phyloP scores from a whole-genome alignment of 2,797 vertebrate genomes.

The Poeciliopsis gracilis region DNA sequence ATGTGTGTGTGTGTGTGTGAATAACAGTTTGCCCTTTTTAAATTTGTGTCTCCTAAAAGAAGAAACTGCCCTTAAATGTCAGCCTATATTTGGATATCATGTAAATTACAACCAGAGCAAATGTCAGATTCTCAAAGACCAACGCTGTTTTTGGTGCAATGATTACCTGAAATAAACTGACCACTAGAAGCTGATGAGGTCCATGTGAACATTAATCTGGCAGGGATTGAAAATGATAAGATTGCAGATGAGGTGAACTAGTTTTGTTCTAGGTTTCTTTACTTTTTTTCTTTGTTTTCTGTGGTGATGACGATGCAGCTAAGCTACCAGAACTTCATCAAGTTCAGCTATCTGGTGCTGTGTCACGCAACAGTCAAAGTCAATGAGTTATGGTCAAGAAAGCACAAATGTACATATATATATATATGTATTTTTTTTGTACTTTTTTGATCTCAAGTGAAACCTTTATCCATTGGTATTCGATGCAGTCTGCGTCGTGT shows the following conservation, averaged over 20 bases:
- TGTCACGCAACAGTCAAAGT: background rate
- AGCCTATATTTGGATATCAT: background rate
- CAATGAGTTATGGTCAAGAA: background rate
- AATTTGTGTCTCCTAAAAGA: background rate
- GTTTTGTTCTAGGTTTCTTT: background rate
- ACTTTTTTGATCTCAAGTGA: background rate
- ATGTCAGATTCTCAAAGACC: background rate
- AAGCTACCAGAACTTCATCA: background rate
- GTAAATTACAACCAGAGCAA: background rate
- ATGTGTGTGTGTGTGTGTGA: background rate
- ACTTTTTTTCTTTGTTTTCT: background rate
- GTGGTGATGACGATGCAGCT: background rate
- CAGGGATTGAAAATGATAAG: background rate
- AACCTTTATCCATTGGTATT: too few species aligned
- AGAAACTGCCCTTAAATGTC: background rate
- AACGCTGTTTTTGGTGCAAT: background rate
- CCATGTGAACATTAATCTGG: background rate
- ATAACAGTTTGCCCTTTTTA: background rate
- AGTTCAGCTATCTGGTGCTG: background rate
- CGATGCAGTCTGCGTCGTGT: background rate
- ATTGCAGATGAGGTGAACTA: background rate
- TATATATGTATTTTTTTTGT: too few species aligned
- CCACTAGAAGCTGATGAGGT: background rate
- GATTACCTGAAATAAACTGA: background rate
- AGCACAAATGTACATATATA: background rate